These are phyloP conservation scores for Alectura lathami DNA, from an alignment of 2,113 vertebrate genomes.

Conservation along the genomic window DNA sequence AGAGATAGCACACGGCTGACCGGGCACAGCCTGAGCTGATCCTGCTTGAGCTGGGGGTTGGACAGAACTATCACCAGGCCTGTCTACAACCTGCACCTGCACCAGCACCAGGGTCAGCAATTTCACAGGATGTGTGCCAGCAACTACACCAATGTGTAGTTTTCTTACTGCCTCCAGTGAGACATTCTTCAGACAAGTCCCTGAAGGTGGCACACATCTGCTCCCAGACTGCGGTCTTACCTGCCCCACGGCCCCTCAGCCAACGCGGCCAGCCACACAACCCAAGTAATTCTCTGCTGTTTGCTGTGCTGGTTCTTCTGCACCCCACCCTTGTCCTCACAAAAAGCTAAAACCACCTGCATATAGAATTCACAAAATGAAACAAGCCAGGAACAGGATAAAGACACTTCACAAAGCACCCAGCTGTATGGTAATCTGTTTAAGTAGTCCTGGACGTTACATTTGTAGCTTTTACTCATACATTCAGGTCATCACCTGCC, in stretches of 20 bases:
- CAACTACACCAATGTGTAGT: neutral
- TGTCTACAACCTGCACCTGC: neutral
- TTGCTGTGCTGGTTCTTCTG: neutral
- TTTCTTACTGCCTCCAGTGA: neutral
- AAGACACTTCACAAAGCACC: neutral
- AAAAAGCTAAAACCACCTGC: neutral
- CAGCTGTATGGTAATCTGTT: neutral
- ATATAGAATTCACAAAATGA: neutral
- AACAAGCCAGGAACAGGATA: neutral
- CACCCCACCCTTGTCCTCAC: neutral
- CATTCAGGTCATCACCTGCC: neutral
- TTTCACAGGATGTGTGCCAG: neutral
- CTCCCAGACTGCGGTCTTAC: neutral
- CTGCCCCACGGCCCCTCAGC: neutral
- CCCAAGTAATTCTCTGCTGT: neutral
- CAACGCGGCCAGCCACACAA: neutral
- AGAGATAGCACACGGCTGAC: rapidly evolving
- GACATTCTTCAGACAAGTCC: neutral
- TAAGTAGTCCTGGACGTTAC: neutral
- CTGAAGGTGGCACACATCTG: neutral
- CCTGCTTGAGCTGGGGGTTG: neutral
- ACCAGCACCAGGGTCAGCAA: neutral
- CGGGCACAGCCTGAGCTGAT: neutral
- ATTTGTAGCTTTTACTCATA: neutral
- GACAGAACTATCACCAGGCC: neutral